These are phyloP conservation scores for Chanos chanos DNA, from an alignment of 2,797 vertebrate species.

Conservation along the genomic window DNA sequence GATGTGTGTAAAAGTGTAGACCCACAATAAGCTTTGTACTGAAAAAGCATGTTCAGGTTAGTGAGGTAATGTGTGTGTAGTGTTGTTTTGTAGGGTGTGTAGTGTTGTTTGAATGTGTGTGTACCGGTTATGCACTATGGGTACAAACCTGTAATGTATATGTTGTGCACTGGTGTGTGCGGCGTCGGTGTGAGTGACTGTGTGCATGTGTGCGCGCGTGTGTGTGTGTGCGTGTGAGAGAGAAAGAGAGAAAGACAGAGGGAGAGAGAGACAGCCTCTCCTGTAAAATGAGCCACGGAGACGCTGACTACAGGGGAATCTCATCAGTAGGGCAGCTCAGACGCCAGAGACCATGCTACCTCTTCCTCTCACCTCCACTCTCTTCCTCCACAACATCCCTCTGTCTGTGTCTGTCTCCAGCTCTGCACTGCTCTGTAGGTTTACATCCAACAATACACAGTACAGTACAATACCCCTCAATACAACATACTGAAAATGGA, in stretches of 20 bases:
- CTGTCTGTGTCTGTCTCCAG: neutral
- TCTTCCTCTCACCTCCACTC: constrained; percentile 40
- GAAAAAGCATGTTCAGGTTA: neutral
- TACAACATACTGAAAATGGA: too few relatives aligned
- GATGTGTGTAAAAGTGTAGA: neutral
- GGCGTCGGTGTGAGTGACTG: constrained; percentile 48
- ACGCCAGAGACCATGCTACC: constrained; percentile 68
- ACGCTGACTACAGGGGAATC: constrained; percentile 77
- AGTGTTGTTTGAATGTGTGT: too few relatives aligned
- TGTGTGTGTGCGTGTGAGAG: constrained; percentile 37
- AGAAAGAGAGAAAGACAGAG: too few relatives aligned
- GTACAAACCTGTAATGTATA: too few relatives aligned
- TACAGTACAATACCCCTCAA: too few relatives aligned
- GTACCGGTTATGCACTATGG: too few relatives aligned
- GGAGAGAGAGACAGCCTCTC: constrained; percentile 45
- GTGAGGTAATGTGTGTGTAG: constrained; percentile 37
- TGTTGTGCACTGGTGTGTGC: too few relatives aligned
- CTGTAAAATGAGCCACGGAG: constrained; percentile 72
- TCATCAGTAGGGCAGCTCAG: constrained; percentile 63
- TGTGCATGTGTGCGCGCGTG: constrained; percentile 30
- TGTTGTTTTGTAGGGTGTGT: too few relatives aligned
- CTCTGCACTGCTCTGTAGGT: neutral
- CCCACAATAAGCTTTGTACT: neutral
- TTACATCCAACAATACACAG: neutral
- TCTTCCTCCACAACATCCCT: constrained; percentile 26